Evolutionary conservation across 2,888 invertebrate species (phyloP).

Genomic region (Agelastica alni): DNA sequence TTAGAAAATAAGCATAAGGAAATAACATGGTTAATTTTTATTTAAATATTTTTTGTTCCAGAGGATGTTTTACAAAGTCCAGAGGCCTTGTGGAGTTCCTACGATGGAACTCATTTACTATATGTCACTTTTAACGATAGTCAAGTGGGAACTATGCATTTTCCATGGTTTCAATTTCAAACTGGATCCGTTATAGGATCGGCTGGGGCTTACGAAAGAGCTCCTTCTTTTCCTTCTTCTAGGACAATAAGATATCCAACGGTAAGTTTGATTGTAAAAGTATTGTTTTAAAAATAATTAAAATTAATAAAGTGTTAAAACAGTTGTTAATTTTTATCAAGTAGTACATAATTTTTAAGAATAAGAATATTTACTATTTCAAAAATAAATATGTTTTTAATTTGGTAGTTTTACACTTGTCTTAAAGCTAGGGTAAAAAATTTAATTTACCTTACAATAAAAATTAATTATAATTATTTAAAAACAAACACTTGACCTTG

Average conservation of each 20-base stretch:
- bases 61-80: slow-evolving; percentile 85
- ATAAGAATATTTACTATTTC: too few species aligned
- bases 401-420: too few species aligned
- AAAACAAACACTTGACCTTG: too few species aligned
- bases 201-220: slow-evolving; percentile 58
- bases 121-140: slow-evolving; percentile 88
- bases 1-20: slow-evolving; percentile 54
- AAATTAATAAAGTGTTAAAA: too few species aligned
- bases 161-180: slow-evolving; percentile 74
- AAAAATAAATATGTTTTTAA: too few species aligned
- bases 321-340: too few species aligned
- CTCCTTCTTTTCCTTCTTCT: slow-evolving; percentile 74
- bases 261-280: slow-evolving; percentile 60
- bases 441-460: too few species aligned
- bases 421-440: too few species aligned
- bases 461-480: too few species aligned
- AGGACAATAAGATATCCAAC: slow-evolving; percentile 84
- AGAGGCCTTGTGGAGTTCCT: slow-evolving; percentile 86
- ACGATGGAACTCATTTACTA: slow-evolving; percentile 80
- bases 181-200: slow-evolving; percentile 68
- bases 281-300: too few species aligned
- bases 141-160: slow-evolving; percentile 74
- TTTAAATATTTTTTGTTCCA: slow-evolving; percentile 52
- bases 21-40: neutral
- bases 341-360: too few species aligned